phyloP scores from a whole-genome alignment of 2,888 invertebrate genomes.

The Diabrotica balteata region DNA sequence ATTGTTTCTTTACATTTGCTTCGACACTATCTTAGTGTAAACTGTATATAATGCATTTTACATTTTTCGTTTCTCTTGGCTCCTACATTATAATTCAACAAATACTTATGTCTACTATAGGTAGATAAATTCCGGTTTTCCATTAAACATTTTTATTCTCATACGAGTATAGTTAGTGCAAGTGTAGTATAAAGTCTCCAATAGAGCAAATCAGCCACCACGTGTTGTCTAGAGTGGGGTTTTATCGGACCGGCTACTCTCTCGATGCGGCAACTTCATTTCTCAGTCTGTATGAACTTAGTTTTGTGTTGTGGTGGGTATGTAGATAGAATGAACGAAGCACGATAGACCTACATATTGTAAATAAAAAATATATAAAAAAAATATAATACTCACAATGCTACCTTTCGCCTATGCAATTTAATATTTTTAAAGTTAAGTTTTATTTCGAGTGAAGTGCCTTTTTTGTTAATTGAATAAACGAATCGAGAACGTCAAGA shows the following conservation, averaged over 20 bases:
- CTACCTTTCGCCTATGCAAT: too few species aligned
- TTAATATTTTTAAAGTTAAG: too few species aligned
- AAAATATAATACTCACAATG: slow-evolving; percentile 1
- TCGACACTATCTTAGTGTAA: too few species aligned
- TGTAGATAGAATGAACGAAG: slow-evolving; percentile 17
- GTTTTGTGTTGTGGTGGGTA: slow-evolving; percentile 15
- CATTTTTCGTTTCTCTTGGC: too few species aligned
- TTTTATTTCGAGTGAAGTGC: too few species aligned
- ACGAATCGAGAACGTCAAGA: too few species aligned
- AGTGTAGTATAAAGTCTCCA: not conserved
- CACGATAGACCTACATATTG: slow-evolving; percentile 4
- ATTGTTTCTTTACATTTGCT: too few species aligned
- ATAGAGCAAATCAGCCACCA: slow-evolving; percentile 17
- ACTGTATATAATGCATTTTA: too few species aligned
- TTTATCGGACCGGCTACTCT: slow-evolving; percentile 8
- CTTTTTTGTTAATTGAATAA: too few species aligned
- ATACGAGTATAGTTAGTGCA: not conserved
- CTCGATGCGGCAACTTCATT: slow-evolving; percentile 17
- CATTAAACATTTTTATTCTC: too few species aligned
- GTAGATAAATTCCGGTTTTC: not conserved
- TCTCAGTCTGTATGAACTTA: slow-evolving; percentile 22
- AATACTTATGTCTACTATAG: not conserved
- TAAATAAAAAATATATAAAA: slow-evolving; percentile 5
- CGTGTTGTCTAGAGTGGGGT: slow-evolving; percentile 24
- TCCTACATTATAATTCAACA: too few species aligned